phyloP scores from a whole-genome alignment of 2,888 invertebrate species.

The Dioctria linearis region DNA sequence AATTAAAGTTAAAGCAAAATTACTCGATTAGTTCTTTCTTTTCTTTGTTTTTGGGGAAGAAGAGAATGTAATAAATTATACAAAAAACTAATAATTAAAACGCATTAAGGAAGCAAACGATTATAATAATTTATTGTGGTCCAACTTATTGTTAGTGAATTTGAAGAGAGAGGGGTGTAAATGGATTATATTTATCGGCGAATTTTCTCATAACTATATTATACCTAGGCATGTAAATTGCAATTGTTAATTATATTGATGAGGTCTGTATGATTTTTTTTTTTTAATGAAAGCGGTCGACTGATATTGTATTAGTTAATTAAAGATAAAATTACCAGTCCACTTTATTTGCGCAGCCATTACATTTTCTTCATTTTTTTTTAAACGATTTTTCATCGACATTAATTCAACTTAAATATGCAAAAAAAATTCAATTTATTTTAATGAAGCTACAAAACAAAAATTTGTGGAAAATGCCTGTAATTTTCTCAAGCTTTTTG shows the following conservation, averaged over 20 bases:
- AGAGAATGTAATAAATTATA: not conserved
- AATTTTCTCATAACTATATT: no score
- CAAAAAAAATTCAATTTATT: no score
- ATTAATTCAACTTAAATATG: no score
- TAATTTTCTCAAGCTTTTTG: no score
- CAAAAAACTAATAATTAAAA: slow-evolving; percentile 16
- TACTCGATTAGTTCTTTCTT: not conserved
- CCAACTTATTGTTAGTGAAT: slow-evolving; percentile 21
- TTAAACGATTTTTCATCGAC: no score
- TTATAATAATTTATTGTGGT: slow-evolving; percentile 38
- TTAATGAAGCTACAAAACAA: no score
- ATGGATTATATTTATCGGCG: not conserved
- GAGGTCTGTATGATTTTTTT: not conserved
- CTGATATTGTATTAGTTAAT: not conserved
- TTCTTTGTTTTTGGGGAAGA: not conserved
- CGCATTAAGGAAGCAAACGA: slow-evolving; percentile 17
- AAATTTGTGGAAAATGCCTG: no score
- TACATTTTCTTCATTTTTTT: no score
- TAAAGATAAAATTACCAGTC: no score
- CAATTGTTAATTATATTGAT: no score
- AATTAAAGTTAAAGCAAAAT: not conserved
- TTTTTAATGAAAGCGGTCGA: not conserved
- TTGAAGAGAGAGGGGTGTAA: not conserved
- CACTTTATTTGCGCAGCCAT: no score
- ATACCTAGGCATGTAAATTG: no score